Conservation (phyloP, 1,140 invertebrate genomes). For the Meloidogyne chitwoodi region DNA sequence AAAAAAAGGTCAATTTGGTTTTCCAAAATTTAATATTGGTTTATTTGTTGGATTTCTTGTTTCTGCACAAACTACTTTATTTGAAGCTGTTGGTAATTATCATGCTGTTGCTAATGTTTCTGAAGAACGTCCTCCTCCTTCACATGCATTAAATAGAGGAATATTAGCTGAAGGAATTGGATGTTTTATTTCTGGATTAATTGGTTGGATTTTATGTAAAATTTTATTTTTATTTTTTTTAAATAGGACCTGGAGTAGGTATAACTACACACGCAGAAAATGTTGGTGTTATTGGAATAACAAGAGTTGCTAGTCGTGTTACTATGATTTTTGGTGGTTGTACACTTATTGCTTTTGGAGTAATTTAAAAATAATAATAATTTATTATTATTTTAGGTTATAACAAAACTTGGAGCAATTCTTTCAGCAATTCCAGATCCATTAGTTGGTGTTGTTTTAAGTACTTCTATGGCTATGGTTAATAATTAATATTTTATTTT, state of each 20-base stretch:
- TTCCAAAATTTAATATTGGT: constrained; percentile 57
- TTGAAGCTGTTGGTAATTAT: constrained; percentile 63
- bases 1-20: constrained; percentile 62
- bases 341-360: constrained; percentile 50
- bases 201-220: no score
- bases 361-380: constrained; percentile 10
- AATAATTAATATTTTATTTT: neutral
- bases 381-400: constrained; percentile 6
- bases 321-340: constrained; percentile 54
- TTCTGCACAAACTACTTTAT: constrained; percentile 60
- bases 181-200: constrained; percentile 49
- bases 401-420: constrained; percentile 53
- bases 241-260: constrained; percentile 47
- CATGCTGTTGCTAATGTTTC: constrained; percentile 60
- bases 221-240: no score
- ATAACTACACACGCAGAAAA: constrained; percentile 54
- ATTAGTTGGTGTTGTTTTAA: constrained; percentile 55
- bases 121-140: constrained; percentile 57
- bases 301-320: constrained; percentile 42
- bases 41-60: constrained; percentile 61
- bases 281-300: constrained; percentile 47
- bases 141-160: constrained; percentile 62
- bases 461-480: constrained; percentile 61
- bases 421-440: constrained; percentile 58
- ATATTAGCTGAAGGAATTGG: constrained; percentile 54